A percentile compares a stretch with the other conserved stretches of the same genome.
Conservation (phyloP, 2,113 vertebrate genomes). For the Nothoprocta pentlandii region DNA sequence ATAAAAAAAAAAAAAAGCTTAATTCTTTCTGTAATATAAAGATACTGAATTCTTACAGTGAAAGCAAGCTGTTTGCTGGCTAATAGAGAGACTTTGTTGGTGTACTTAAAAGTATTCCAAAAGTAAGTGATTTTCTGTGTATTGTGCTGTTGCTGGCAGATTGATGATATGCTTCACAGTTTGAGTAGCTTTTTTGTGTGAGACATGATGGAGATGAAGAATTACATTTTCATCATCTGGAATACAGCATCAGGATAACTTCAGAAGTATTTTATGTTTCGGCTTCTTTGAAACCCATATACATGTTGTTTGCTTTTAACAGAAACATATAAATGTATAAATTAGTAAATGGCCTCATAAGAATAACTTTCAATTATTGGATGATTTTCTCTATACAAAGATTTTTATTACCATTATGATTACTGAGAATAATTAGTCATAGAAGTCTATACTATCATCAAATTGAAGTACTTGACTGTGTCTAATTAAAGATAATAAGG, state of each 20-base stretch:
- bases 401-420: constrained; percentile 61
- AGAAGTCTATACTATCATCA: constrained; percentile 33
- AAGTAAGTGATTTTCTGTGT: background rate
- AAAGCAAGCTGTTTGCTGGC: background rate
- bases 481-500: constrained; percentile 51
- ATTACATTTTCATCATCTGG: constrained; percentile 2
- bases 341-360: constrained; percentile 44
- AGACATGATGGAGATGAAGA: background rate
- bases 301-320: background rate
- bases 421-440: constrained; percentile 52
- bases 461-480: constrained; percentile 32
- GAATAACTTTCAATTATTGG: constrained; percentile 52
- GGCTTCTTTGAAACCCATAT: background rate
- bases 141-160: background rate
- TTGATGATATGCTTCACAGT: background rate
- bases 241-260: background rate
- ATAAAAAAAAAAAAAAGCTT: background rate
- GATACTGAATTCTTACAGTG: background rate
- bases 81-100: background rate
- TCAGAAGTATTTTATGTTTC: background rate
- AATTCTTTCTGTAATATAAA: background rate
- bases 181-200: background rate
- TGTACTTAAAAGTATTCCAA: background rate
- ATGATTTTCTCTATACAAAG: constrained; percentile 51
- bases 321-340: constrained; percentile 40